A percentile compares a stretch with the other conserved stretches of the same genome.
Conservation (phyloP, 2,797 vertebrate species). For the Oreortyx pictus region DNA sequence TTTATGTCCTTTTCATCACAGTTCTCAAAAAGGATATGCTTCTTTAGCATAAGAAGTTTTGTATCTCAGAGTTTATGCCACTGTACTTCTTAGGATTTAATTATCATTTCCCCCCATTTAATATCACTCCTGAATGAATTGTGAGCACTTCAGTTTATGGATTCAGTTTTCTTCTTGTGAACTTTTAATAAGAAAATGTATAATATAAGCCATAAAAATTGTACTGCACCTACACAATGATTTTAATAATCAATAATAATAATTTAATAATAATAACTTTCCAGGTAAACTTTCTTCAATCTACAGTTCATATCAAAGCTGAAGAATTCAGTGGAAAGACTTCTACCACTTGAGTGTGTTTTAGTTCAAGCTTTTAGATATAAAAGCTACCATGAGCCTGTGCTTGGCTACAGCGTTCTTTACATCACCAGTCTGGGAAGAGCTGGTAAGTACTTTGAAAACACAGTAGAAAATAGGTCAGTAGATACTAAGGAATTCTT, state of each 20-base stretch:
- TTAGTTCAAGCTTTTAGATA: not conserved
- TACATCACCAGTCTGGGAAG: not conserved
- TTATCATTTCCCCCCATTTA: not conserved
- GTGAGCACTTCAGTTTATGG: not conserved
- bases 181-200: slow-evolving; percentile 44
- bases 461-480: slow-evolving; percentile 1
- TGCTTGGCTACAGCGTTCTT: not conserved
- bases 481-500: not conserved
- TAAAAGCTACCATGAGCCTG: not conserved
- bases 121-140: not conserved
- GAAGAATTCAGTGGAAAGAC: not conserved
- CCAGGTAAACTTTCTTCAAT: not conserved
- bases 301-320: not conserved
- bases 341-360: not conserved
- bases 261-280: not conserved
- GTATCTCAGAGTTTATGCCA: not conserved
- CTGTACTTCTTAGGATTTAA: slow-evolving; percentile 7
- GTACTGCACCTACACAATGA: not conserved
- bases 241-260: not conserved
- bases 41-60: not conserved
- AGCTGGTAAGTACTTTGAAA: not conserved
- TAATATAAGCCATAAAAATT: slow-evolving; percentile 20
- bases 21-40: not conserved
- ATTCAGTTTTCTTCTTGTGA: slow-evolving; percentile 14
- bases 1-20: not conserved